Base-by-base conservation (phyloP, 2,888 invertebrate species). In the Prosapia bicincta region DNA sequence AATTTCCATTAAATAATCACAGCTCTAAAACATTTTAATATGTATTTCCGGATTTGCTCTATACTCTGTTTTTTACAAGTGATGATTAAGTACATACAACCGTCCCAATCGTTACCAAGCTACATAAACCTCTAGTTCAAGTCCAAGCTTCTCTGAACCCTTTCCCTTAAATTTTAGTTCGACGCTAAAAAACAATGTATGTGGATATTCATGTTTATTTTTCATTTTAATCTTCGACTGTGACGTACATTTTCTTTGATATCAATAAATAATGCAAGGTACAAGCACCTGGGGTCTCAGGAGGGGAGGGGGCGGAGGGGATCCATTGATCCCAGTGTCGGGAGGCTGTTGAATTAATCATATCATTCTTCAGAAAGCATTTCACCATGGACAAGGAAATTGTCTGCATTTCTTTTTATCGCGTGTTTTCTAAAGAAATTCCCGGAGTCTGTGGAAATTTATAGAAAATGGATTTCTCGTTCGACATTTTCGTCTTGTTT, bases 181-280 rank as follows among this genome's bases (percentile, higher is more conserved):
- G 2, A 38, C 9, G 38, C 15, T n/a, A n/a, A 54, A 54, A 54
- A 54, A 54, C 54, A 54, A 20, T 5, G 1, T 54, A n/a, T 1
- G 20, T 3, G 20, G 54, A 54, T 54, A 54, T 54, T 54, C 54
- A 20, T 54, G 54, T 54, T 54, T 38, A 38, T 38, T 38, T 15
- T 38, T 38, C 38, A 38, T 38, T 38, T 38, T 54, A 54, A 54
- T 54, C 54, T 54, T 20, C 54, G 20, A 20, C 54, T 20, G 54
- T 54, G 54, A 54, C 38, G 38, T 20, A 20, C 54, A 5, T 54
- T 54, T 54, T 20, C 54, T 54, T 54, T 54, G 54, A 54, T 54
- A 54, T 54, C 54, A 54, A 54, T 54, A 54, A 54, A 54, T 54
- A 54, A 54, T 54, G 54, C 54, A 54, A 54, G 54, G 54, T 54